Base-by-base conservation (phyloP, 2,113 vertebrate species). In the Centropristis striata region DNA sequence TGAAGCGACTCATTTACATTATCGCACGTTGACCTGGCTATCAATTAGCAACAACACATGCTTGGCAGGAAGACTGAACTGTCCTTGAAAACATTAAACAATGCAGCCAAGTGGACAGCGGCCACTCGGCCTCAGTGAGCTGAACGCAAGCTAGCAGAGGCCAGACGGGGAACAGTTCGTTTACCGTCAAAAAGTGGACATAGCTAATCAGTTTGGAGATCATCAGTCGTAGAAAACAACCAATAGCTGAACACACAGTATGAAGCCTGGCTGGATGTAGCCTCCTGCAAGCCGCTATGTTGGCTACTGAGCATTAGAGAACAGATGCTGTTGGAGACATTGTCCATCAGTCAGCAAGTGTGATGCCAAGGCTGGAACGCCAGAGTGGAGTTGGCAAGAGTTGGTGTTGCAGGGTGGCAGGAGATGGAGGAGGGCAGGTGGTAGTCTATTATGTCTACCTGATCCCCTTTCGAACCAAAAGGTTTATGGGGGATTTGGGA, bases 271-370 rank as follows among this genome's bases (percentile, higher is more conserved):
- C 83, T 44, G 12, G 2, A 54, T 61, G 59, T 10, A 73, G 44
- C 50, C 53, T 13, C 51, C 42, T 68, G 69, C 47, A 72, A 75
- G 78, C 81, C 85, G 86, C 81, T 71, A 65, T 77, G 72, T 74
- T 88, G 90, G 83, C 80, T 41, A 63, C 66, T 50, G 71, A 71
- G 86, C 75, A 63, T 86, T 78, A 66, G 74, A 83, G 88, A 91
- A 84, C 92, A 94, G 92, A 92, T 92, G 90, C 87, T 90, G 84
- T 23, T 71, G 73, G 80, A 90, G 86, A 89, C 90, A 89, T 75
- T 88, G 86, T 86, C 86, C 73, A 92, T 93, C 87, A 91, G 88
- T 92, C 90, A 94, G 85, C 80, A 71, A 68, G 64, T 60, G 84
- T 54, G 44, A 77, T 83, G 91, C 91, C 88, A 92, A 81, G 21